phyloP scores from a whole-genome alignment of 2,113 vertebrate species.

The Eira barbara region DNA sequence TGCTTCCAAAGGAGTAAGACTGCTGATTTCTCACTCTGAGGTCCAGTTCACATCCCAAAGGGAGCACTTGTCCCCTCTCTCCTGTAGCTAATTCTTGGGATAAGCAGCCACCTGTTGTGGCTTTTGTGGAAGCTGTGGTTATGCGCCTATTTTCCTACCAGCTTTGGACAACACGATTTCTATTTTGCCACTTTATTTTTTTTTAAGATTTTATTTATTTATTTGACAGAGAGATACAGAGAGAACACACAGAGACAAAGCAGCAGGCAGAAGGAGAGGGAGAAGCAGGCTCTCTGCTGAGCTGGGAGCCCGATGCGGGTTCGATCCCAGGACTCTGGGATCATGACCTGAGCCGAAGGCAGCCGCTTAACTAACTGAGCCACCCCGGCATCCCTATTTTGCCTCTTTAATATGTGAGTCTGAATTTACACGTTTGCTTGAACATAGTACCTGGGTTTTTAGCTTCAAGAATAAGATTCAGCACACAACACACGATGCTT shows the following conservation, averaged over 20 bases:
- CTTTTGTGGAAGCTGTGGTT: background rate
- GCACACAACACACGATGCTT: background rate
- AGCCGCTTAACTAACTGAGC: too few relatives aligned
- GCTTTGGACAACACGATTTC: background rate
- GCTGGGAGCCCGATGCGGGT: too few relatives aligned
- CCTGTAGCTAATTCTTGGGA: background rate
- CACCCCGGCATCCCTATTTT: background rate
- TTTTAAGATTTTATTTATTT: too few relatives aligned
- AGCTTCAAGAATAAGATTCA: background rate
- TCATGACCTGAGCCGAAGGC: too few relatives aligned
- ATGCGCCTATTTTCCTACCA: background rate
- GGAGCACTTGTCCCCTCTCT: background rate
- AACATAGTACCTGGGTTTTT: background rate
- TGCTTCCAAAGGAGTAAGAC: background rate
- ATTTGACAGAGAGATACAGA: too few relatives aligned
- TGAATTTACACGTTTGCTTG: background rate
- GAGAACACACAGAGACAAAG: too few relatives aligned
- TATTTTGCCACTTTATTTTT: background rate
- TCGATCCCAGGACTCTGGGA: too few relatives aligned
- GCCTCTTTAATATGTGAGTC: background rate
- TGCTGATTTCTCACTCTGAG: accelerated
- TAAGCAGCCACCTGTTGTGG: background rate
- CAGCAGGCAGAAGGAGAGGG: too few relatives aligned
- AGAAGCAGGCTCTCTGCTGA: too few relatives aligned
- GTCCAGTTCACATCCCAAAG: background rate